A percentile compares a stretch with the other conserved stretches of the same genome.
Evolutionary conservation across 2,797 vertebrate genomes (phyloP).

Genomic region (Mus spretus): DNA sequence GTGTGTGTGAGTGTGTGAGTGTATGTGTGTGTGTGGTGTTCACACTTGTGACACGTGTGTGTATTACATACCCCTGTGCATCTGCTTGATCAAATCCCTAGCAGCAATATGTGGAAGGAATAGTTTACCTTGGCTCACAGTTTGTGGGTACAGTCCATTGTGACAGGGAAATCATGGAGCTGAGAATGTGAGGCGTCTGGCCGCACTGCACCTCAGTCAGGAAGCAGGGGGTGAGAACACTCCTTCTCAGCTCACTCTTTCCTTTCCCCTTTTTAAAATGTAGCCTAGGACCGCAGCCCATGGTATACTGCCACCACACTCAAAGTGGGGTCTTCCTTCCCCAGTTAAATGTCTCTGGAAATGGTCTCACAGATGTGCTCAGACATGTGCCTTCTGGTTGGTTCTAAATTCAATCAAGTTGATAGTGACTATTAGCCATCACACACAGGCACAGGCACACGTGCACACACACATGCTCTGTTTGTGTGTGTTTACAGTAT

Average conservation of each 20-base stretch:
- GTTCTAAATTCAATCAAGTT: not conserved
- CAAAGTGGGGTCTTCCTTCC: not conserved
- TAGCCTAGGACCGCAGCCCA: not conserved
- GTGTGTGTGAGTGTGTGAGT: not conserved
- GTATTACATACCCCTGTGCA: not conserved
- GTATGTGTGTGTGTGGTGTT: no score
- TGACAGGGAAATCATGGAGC: not conserved
- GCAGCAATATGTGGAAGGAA: not conserved
- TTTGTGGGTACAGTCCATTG: not conserved
- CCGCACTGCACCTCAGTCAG: not conserved
- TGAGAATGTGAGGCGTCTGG: not conserved
- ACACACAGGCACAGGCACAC: not conserved
- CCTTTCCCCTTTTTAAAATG: not conserved
- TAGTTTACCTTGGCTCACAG: not conserved
- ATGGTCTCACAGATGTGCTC: not conserved
- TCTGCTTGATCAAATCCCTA: not conserved
- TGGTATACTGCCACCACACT: not conserved
- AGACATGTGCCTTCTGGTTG: not conserved
- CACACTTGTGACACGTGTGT: not conserved
- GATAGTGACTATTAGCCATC: not conserved
- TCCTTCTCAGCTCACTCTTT: not conserved
- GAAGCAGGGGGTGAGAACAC: not conserved
- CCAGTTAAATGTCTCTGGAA: not conserved
- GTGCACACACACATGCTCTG: not conserved
- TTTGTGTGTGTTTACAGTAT: not conserved